phyloP scores from a whole-genome alignment of 2,888 invertebrate genomes.

The Ischnura elegans region DNA sequence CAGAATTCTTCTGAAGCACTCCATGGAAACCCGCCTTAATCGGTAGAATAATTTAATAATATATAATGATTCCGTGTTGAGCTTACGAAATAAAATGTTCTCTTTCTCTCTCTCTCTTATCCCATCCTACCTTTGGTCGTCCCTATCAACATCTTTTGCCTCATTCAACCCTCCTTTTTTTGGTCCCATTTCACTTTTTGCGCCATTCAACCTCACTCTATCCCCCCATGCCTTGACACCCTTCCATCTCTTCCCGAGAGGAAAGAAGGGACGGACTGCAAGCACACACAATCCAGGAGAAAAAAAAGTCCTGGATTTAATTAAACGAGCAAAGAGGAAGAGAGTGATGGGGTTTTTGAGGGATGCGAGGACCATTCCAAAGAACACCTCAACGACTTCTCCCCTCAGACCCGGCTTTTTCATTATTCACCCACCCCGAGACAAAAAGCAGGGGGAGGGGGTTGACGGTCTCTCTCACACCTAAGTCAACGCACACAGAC shows the following conservation, averaged over 20 bases:
- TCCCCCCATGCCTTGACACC: neutral
- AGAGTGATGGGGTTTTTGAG: neutral
- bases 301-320: neutral
- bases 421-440: slow-evolving; percentile 11
- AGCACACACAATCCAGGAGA: neutral
- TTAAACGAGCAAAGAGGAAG: neutral
- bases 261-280: neutral
- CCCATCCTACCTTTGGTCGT: too few relatives aligned
- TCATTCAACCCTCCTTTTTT: too few relatives aligned
- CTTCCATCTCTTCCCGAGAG: neutral
- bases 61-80: too few relatives aligned
- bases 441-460: neutral
- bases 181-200: too few relatives aligned
- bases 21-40: too few relatives aligned
- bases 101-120: too few relatives aligned
- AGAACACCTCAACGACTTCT: neutral
- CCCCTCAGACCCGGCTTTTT: neutral
- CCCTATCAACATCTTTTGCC: too few relatives aligned
- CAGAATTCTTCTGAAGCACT: too few relatives aligned
- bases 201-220: neutral
- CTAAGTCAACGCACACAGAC: neutral
- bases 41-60: too few relatives aligned
- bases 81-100: too few relatives aligned
- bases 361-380: neutral
- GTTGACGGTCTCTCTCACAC: neutral